Percentiles rank a stretch among this genome's conserved stretches.
Conservation (phyloP, 2,888 invertebrate species). For the Cheilosia vernalis region DNA sequence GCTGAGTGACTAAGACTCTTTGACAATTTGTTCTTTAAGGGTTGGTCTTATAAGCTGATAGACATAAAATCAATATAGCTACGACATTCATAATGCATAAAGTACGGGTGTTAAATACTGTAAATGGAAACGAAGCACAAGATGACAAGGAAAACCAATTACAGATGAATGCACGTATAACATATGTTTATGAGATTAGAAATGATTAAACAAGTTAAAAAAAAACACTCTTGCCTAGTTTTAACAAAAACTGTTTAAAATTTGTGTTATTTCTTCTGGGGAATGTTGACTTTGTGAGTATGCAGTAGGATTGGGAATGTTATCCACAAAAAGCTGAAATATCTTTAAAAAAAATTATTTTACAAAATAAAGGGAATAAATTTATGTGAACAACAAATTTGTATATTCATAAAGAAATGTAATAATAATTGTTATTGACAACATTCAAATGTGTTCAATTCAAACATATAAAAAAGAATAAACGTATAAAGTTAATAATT, state of each 20-base stretch:
- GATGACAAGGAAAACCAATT: conserved; percentile 10
- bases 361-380: neutral
- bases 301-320: conserved; percentile 13
- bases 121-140: neutral
- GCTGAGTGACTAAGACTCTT: conserved; percentile 3
- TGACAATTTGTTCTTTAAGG: conserved; percentile 22
- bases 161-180: conserved; percentile 2
- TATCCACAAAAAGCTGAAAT: conserved; percentile 66
- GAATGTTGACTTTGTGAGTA: conserved; percentile 46
- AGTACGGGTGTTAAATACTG: conserved; percentile 2
- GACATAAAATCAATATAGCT: conserved; percentile 60
- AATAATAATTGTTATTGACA: neutral
- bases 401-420: conserved; percentile 14
- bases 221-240: conserved; percentile 65
- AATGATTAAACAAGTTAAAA: conserved; percentile 13
- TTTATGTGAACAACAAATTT: neutral
- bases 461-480: neutral
- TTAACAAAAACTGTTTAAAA: conserved; percentile 43
- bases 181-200: neutral
- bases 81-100: conserved; percentile 35
- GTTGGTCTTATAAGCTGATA: conserved; percentile 56
- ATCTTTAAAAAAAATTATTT: conserved; percentile 36
- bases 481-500: neutral
- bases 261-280: conserved; percentile 44
- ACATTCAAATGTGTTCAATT: neutral